These are phyloP conservation scores for Scylla paramamosain DNA, from an alignment of 1,140 invertebrate genomes.

Conservation along the genomic window DNA sequence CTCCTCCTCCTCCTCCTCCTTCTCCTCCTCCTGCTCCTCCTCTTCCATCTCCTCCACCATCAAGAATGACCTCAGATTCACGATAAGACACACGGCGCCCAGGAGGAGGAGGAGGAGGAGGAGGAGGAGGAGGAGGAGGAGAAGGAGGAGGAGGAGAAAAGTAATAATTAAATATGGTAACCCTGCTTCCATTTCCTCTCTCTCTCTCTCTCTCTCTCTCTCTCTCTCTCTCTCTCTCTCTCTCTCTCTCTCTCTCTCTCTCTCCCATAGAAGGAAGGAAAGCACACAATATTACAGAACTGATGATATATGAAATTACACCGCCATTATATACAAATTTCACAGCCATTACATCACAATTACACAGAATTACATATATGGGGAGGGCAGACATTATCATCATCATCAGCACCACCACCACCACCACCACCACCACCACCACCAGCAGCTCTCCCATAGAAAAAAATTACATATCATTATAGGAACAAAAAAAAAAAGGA, in stretches of 20 bases:
- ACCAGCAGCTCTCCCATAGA: too few species aligned
- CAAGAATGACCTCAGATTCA: neutral
- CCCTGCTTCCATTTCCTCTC: neutral
- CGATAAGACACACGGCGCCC: conserved; percentile 7
- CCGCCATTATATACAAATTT: neutral
- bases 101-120: conserved; percentile 17
- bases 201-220: too few species aligned
- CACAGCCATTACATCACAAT: neutral
- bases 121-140: conserved; percentile 17
- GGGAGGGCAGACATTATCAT: too few species aligned
- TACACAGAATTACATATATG: neutral
- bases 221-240: too few species aligned
- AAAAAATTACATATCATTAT: too few species aligned
- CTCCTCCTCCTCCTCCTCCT: neutral
- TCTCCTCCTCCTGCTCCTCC: neutral
- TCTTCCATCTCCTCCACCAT: neutral
- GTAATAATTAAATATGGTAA: neutral
- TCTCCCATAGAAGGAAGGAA: neutral
- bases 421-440: too few species aligned
- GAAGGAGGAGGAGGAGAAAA: neutral
- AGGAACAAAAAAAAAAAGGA: neutral
- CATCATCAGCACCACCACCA: too few species aligned
- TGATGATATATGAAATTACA: neutral
- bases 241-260: conserved; percentile 1
- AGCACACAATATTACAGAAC: neutral